Evolutionary conservation across 2,888 invertebrate species (phyloP), one percentile per base, ranked within the genome.

Genomic region (Lepidonotus clava): DNA sequence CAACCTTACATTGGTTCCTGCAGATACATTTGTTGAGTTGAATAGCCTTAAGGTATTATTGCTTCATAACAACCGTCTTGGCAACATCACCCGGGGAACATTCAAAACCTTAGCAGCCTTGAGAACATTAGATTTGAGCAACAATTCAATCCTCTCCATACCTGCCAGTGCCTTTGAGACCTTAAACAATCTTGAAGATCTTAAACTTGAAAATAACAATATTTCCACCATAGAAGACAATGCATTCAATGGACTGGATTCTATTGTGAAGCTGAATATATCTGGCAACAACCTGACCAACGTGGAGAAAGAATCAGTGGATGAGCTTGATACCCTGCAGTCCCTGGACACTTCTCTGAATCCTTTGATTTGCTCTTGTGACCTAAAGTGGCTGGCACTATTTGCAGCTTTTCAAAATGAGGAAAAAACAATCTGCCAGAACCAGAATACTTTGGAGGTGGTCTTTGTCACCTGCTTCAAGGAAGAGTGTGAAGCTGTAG

Each of bases 281-380:
- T 80, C 80, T 2, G 80, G 80, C n/a, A 80, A 80, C 46, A 80
- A 80, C 24, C 46, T 80, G 24, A 41, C 80, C 8, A 46, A 11
- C 24, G 46, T 80, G n/a, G 28, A 80, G n/a, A n/a, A 80, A 46
- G 24, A 6, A 6, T 18, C n/a, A 8, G 18, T 80, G 8, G 46
- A 80, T 8, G n/a, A 80, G 24, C 21, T 80, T 0, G 21, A 80
- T 0, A 80, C 46, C 1, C 28, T 80, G 32, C 80, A 80, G 28
- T 28, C 32, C 41, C 46, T 80, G 46, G 80, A 80, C 24, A 46
- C 28, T 0, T 41, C 80, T 2, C 46, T 46, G 46, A 80, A 80
- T 46, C 80, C 80, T 28, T 46, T 80, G n/a, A 1, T 51, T 8
- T 80, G 80, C 28, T 46, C 80, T 11, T 80, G 80, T 32, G 28